Percentiles rank a stretch among this genome's conserved stretches.
Conservation (phyloP, 2,113 vertebrate genomes). For the Pao palembangensis region DNA sequence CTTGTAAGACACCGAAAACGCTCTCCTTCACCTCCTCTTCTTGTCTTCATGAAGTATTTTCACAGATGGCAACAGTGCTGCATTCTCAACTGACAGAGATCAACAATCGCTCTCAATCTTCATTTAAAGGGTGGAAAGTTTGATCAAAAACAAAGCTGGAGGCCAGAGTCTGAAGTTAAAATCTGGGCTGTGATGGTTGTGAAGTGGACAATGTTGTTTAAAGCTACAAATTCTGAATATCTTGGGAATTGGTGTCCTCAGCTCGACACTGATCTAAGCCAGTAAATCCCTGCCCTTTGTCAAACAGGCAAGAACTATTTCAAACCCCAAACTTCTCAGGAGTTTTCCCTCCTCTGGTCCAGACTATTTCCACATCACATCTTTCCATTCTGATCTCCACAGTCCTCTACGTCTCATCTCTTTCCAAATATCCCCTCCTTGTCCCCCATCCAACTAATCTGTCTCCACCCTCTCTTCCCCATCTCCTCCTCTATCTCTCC, state of each 20-base stretch:
- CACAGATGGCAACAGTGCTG: constrained; percentile 11
- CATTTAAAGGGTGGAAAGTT: constrained; percentile 25
- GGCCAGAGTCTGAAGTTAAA: constrained; percentile 42
- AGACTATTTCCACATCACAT: constrained; percentile 50
- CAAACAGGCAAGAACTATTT: constrained; percentile 52
- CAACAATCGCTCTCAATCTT: constrained; percentile 21
- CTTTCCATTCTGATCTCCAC: constrained; percentile 40
- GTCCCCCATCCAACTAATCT: constrained; percentile 57
- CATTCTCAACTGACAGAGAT: constrained; percentile 28
- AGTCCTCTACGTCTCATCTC: constrained; percentile 43
- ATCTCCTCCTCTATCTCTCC: constrained; percentile 45
- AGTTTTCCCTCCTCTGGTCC: constrained; percentile 18
- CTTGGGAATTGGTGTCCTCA: constrained; percentile 52
- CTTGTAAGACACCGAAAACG: background rate
- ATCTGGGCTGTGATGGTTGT: constrained; percentile 35
- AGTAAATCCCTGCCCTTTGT: constrained; percentile 54
- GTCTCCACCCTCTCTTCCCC: constrained; percentile 35
- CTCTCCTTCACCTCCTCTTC: constrained; percentile 12
- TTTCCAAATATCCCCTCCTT: constrained; percentile 55
- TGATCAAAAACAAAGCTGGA: constrained; percentile 39
- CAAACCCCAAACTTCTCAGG: constrained; percentile 39
- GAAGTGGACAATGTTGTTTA: constrained; percentile 32
- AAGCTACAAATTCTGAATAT: constrained; percentile 40
- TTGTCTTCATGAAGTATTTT: constrained; percentile 20
- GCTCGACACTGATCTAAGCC: constrained; percentile 52